phyloP scores from a whole-genome alignment of 2,113 vertebrate species.

The Sceloporus undulatus region DNA sequence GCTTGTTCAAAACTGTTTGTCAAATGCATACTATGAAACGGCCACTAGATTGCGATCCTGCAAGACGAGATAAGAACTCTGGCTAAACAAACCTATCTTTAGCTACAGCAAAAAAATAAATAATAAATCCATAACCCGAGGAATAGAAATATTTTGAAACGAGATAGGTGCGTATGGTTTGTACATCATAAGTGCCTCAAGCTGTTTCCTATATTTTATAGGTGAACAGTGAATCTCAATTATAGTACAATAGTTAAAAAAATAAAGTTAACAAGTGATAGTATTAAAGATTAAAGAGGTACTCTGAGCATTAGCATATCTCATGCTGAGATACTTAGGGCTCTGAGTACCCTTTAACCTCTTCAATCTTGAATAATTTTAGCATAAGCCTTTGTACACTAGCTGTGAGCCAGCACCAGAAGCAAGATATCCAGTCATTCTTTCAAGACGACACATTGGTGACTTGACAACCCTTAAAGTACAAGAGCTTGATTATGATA shows the following conservation, averaged over 20 bases:
- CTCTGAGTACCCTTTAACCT: too few relatives aligned
- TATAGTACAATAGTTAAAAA: slow-evolving; percentile 57
- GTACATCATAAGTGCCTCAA: slow-evolving; percentile 70
- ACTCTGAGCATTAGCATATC: neutral
- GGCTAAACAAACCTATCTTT: slow-evolving; percentile 64
- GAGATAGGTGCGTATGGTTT: slow-evolving; percentile 69
- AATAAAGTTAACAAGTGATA: slow-evolving; percentile 30
- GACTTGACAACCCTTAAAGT: neutral
- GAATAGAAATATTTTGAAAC: slow-evolving; percentile 63
- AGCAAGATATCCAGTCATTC: neutral
- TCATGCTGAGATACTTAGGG: too few relatives aligned
- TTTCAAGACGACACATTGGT: neutral
- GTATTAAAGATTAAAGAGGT: neutral
- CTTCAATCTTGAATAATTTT: neutral
- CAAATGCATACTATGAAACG: slow-evolving; percentile 25
- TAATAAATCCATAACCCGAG: slow-evolving; percentile 53
- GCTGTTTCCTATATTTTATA: slow-evolving; percentile 71
- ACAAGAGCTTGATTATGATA: neutral
- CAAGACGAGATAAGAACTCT: slow-evolving; percentile 60
- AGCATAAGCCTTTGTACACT: neutral
- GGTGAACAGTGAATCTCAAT: slow-evolving; percentile 61
- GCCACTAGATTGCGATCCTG: slow-evolving; percentile 46
- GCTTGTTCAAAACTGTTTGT: slow-evolving; percentile 64
- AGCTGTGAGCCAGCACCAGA: neutral
- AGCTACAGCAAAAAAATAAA: slow-evolving; percentile 29